A percentile compares a stretch with the other conserved stretches of the same genome.
These are phyloP conservation scores for Pitangus sulphuratus DNA, from an alignment of 2,797 vertebrate species.

Conservation along the genomic window DNA sequence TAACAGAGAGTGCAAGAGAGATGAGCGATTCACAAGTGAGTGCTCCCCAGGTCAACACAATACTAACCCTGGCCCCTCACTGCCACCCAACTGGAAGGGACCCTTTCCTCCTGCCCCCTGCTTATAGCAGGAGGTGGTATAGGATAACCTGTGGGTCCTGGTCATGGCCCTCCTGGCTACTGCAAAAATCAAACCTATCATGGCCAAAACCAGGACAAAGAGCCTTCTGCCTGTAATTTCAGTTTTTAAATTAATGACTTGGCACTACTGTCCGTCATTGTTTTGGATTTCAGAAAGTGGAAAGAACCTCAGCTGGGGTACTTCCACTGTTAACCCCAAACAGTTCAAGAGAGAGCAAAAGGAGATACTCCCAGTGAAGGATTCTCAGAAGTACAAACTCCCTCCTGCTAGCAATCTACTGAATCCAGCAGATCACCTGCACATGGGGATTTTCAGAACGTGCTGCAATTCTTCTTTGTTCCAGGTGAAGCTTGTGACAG, in stretches of 20 bases:
- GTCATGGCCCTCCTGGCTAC: neutral
- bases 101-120: neutral
- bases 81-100: neutral
- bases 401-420: neutral
- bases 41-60: fast-evolving
- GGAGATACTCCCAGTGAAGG: neutral
- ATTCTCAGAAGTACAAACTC: neutral
- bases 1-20: neutral
- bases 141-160: neutral
- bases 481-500: neutral
- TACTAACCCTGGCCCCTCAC: fast-evolving
- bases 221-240: neutral
- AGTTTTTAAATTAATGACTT: neutral
- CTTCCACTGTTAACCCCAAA: neutral
- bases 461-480: neutral
- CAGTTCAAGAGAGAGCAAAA: neutral
- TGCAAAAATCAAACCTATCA: neutral
- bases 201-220: neutral
- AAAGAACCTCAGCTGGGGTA: neutral
- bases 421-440: neutral
- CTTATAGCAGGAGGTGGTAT: neutral
- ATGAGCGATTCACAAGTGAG: neutral
- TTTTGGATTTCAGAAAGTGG: neutral
- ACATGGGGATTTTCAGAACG: neutral
- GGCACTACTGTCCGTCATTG: neutral